Evolutionary conservation across 2,888 invertebrate genomes (phyloP), one percentile per base, ranked within the genome.

Genomic region (Caenorhabditis sp.): DNA sequence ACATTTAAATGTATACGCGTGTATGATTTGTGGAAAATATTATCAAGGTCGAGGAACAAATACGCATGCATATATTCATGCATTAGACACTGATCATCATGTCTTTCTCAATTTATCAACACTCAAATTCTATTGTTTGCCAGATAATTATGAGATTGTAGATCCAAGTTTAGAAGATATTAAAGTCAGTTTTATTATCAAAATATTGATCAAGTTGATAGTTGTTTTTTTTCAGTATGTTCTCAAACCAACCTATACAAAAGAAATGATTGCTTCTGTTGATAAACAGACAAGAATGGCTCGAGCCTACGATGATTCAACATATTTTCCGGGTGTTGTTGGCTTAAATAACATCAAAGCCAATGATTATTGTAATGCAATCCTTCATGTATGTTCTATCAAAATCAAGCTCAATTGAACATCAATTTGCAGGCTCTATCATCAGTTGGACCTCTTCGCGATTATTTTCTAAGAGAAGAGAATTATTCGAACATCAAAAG

Each of bases 321-420:
- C 81, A 17, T 99, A 99, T 89, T 92, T 94, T 88, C 97, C 97
- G 2, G 99, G 91, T 60, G 95, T 99, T 86, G 96, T 99, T 23
- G 96, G 96, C 0, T 91, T 99, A 59, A 99, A 99, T 88, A 99
- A 99, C 88, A 99, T 99, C 83, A 99, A 99, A 90, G 97, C 96
- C 3, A 99, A 99, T 89, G 99, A 99, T 89, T 99, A 99, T 88
- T 97, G 97, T 88, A 99, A 99, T 90, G 99, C 97, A 58, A 94
- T 99, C 66, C 90, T 99, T 65, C 95, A 95, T 91, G 94, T 94
- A 89, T 89, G 86, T 51, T 50, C 2, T 3, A 43, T 10, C 5
- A 10, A 43, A 3, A 43, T 1, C 21, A 8, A 58, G 36, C 8
- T 10, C 23, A 19, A 14, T 5, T 27, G 10, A 17, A 24, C 26